Percentiles rank a stretch among this genome's conserved stretches.
Conservation (phyloP, 1,140 invertebrate genomes). For the Drosophila insularis region DNA sequence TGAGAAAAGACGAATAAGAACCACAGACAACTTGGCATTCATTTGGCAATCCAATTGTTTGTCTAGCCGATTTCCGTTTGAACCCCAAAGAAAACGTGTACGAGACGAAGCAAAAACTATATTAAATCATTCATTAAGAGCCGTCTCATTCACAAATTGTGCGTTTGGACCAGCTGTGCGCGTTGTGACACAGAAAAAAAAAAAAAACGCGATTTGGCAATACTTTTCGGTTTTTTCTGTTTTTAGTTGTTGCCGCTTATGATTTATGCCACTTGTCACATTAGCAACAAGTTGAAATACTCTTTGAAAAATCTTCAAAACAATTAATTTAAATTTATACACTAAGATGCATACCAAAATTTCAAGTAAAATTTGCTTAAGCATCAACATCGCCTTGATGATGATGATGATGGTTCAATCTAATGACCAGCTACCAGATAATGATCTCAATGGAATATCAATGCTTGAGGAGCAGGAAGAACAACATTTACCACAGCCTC, state of each 20-base stretch:
- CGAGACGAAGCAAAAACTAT: conserved; percentile 7
- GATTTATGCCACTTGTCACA: conserved; percentile 55
- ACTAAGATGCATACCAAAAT: conserved; percentile 17
- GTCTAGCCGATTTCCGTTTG: conserved; percentile 54
- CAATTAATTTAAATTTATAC: conserved; percentile 18
- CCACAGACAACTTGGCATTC: conserved; percentile 47
- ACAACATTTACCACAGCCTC: conserved; percentile 3
- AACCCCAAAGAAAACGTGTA: neutral
- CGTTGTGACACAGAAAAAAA: conserved; percentile 40
- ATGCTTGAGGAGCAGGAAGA: conserved; percentile 35
- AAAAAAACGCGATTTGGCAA: conserved; percentile 10
- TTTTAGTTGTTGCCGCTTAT: conserved; percentile 38
- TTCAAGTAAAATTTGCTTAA: conserved; percentile 3
- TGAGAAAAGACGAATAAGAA: conserved; percentile 15
- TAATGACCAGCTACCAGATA: conserved; percentile 52
- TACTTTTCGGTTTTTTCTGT: conserved; percentile 7
- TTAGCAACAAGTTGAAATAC: conserved; percentile 39
- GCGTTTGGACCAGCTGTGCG: conserved; percentile 11
- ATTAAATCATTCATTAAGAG: conserved; percentile 52
- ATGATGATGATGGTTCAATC: conserved; percentile 29
- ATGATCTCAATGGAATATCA: conserved; percentile 21
- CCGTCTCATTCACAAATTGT: conserved; percentile 40
- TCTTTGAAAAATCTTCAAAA: conserved; percentile 32
- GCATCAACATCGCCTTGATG: neutral
- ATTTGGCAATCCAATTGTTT: conserved; percentile 63